Evolutionary conservation across 2,113 vertebrate genomes (phyloP).

Genomic region (Leptocoma aspasia): DNA sequence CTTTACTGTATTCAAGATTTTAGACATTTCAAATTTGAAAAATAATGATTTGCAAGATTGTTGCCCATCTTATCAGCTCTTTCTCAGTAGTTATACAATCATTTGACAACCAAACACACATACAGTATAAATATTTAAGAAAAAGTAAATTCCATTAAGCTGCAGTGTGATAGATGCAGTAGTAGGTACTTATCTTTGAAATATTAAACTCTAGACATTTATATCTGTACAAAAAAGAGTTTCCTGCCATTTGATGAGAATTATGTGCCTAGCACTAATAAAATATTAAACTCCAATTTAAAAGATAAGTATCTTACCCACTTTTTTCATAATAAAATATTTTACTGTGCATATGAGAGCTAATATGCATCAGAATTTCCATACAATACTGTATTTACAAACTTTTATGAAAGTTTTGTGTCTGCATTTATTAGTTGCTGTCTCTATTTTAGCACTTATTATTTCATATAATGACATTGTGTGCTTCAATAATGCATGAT

Average conservation of each 20-base stretch:
- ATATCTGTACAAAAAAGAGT: constrained; percentile 81
- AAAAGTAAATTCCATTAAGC: constrained; percentile 84
- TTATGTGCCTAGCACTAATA: constrained; percentile 85
- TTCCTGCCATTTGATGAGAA: constrained; percentile 86
- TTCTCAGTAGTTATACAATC: constrained; percentile 44
- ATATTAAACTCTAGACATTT: constrained; percentile 87
- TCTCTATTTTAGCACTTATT: constrained; percentile 60
- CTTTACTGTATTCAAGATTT: background rate
- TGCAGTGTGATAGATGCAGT: constrained; percentile 75
- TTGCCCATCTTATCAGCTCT: constrained; percentile 35
- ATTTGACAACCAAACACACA: constrained; percentile 75
- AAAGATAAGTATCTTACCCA: constrained; percentile 87
- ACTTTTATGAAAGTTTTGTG: constrained; percentile 80
- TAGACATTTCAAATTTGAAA: background rate
- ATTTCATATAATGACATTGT: constrained; percentile 64
- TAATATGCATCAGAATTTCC: constrained; percentile 78
- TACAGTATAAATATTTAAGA: constrained; percentile 83
- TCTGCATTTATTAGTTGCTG: constrained; percentile 65
- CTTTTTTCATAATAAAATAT: constrained; percentile 87
- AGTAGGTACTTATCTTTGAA: constrained; percentile 83
- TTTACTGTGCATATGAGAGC: constrained; percentile 75
- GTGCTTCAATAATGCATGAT: constrained; percentile 71
- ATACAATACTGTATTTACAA: constrained; percentile 85
- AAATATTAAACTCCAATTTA: constrained; percentile 94
- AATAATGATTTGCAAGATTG: background rate